These are phyloP conservation scores for Tetraodon nigroviridis DNA, from an alignment of 2,113 vertebrate genomes.

Conservation along the genomic window DNA sequence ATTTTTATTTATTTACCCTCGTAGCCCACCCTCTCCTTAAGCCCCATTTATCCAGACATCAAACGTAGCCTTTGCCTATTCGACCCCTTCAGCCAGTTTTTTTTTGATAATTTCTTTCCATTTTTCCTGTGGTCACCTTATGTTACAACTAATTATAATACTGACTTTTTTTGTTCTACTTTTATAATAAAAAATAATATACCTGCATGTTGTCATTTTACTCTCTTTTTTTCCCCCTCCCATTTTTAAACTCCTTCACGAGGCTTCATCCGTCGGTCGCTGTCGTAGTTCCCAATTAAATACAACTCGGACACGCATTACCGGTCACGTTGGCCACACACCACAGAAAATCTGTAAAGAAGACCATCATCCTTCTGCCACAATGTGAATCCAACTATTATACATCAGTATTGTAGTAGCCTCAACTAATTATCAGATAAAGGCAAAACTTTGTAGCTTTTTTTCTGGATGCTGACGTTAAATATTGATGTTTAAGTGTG, in stretches of 20 bases:
- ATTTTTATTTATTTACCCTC: constrained; percentile 74
- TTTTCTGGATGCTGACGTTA: constrained; percentile 38
- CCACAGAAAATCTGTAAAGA: constrained; percentile 45
- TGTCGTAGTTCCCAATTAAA: constrained; percentile 50
- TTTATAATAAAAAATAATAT: constrained; percentile 56
- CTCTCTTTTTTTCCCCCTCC: not conserved
- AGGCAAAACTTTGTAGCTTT: constrained; percentile 30
- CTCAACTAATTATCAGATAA: constrained; percentile 45
- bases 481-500: constrained; percentile 38
- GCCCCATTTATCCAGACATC: constrained; percentile 6
- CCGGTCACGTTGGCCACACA: constrained; percentile 43
- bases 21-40: constrained; percentile 4
- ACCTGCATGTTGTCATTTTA: constrained; percentile 51
- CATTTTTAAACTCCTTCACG: constrained; percentile 3
- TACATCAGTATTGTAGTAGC: constrained; percentile 77
- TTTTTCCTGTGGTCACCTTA: constrained; percentile 68
- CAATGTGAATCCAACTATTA: constrained; percentile 72
- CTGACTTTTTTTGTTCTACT: constrained; percentile 70
- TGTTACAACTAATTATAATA: constrained; percentile 78
- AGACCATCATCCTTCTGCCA: constrained; percentile 60
- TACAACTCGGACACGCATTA: constrained; percentile 47
- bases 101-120: constrained; percentile 50
- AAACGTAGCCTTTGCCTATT: constrained; percentile 20
- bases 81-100: constrained; percentile 21
- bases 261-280: constrained; percentile 56